Conservation (phyloP, 1,140 invertebrate species). For the Wiebesia pumilae region DNA sequence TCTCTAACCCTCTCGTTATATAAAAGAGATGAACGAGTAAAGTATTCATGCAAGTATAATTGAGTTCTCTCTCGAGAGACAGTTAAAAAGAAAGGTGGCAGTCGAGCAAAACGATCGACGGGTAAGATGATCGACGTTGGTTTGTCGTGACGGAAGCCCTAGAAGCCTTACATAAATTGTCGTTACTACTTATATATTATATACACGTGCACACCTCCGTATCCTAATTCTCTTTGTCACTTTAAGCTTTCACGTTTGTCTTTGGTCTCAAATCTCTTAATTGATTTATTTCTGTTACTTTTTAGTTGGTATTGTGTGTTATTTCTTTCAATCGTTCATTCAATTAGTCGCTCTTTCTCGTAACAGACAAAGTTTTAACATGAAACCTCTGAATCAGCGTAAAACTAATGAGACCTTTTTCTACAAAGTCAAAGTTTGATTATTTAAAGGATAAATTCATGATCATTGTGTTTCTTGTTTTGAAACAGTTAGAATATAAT, state of each 20-base stretch:
- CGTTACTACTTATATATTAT: neutral
- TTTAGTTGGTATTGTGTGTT: neutral
- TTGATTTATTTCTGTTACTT: neutral
- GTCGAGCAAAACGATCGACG: conserved; percentile 70
- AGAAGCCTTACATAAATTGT: conserved; percentile 56
- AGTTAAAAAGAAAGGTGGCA: conserved; percentile 58
- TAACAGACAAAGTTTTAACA: neutral
- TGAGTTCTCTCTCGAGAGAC: neutral
- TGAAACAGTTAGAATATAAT: neutral
- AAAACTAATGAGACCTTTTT: neutral
- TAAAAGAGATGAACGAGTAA: neutral
- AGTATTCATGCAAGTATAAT: conserved; percentile 14
- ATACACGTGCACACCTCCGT: conserved; percentile 26
- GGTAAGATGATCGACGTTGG: conserved; percentile 74
- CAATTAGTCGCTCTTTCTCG: neutral
- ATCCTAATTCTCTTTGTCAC: neutral
- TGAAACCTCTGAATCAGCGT: neutral
- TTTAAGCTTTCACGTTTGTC: neutral
- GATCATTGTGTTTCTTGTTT: neutral
- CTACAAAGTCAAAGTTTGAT: neutral
- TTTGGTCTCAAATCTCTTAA: neutral
- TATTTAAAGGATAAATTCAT: neutral
- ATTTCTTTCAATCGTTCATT: neutral
- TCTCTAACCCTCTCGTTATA: neutral
- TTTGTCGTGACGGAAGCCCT: conserved; percentile 73